Evolutionary conservation across 2,888 invertebrate genomes (phyloP).

Genomic region (Cosmia trapezina): DNA sequence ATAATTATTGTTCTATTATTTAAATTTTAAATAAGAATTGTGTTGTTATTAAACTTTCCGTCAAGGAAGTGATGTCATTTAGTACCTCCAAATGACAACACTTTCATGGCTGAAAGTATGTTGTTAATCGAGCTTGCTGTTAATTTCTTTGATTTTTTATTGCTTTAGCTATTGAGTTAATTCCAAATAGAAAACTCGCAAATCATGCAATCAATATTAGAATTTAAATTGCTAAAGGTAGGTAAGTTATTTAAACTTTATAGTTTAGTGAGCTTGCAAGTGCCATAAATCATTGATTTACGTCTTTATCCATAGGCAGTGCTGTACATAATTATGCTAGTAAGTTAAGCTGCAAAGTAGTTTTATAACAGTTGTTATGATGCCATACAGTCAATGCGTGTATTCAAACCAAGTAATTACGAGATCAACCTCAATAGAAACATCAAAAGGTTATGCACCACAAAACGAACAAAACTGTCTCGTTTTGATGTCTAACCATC

Average conservation of each 20-base stretch:
- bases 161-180: not conserved
- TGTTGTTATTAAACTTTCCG: not conserved
- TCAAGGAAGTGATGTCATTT: too few relatives aligned
- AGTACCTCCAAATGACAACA: not conserved
- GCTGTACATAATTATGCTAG: not conserved
- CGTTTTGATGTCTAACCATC: constrained; percentile 20
- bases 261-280: constrained; percentile 19
- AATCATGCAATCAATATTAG: constrained; percentile 12
- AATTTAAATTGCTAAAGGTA: constrained; percentile 24
- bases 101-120: not conserved
- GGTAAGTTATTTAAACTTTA: constrained; percentile 32
- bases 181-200: not conserved
- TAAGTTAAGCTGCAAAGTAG: constrained; percentile 6
- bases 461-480: constrained; percentile 20
- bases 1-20: too few relatives aligned
- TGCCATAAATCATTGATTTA: constrained; percentile 34
- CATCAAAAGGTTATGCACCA: constrained; percentile 26
- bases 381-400: not conserved
- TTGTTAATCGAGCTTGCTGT: not conserved
- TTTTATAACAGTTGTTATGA: constrained; percentile 27
- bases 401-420: constrained; percentile 13
- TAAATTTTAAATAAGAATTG: not conserved
- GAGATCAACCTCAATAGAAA: constrained; percentile 24
- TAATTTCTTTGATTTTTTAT: not conserved
- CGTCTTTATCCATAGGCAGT: constrained; percentile 7